Percentiles rank a stretch among this genome's conserved stretches.
These are phyloP conservation scores for Rhipidura dahli DNA, from an alignment of 2,113 vertebrate species.

Conservation along the genomic window DNA sequence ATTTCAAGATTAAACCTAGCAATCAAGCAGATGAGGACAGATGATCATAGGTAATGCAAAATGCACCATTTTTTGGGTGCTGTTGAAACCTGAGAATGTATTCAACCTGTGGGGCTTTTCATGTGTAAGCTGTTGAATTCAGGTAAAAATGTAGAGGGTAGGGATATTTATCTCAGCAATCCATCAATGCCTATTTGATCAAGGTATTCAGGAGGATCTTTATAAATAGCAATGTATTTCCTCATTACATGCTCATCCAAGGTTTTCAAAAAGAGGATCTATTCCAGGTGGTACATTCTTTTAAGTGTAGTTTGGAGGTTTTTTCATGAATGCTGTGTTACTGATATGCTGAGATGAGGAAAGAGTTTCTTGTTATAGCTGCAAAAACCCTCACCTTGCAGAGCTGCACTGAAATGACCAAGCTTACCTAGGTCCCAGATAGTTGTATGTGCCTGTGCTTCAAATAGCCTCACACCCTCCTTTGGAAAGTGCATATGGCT, in stretches of 20 bases:
- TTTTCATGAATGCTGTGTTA: background rate
- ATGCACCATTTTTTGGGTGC: background rate
- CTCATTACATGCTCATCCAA: background rate
- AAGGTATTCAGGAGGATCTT: slow-evolving; percentile 26
- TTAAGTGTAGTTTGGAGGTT: background rate
- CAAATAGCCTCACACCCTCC: background rate
- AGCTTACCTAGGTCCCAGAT: background rate
- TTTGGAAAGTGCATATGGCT: background rate
- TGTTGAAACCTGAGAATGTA: background rate
- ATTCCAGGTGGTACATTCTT: background rate
- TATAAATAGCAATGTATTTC: background rate
- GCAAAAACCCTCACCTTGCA: background rate
- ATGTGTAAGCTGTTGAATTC: background rate
- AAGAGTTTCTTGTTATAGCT: background rate
- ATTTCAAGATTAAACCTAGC: slow-evolving; percentile 41
- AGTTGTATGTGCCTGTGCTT: background rate
- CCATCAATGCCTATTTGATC: slow-evolving; percentile 46
- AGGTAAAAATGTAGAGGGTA: background rate
- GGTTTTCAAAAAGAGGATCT: background rate
- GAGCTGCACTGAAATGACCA: background rate
- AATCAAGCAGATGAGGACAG: slow-evolving; percentile 40
- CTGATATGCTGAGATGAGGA: background rate
- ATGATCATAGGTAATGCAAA: slow-evolving; percentile 12
- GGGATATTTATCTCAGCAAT: background rate
- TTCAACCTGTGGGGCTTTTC: background rate